Conservation (phyloP, 2,797 vertebrate genomes). For the Typhlichthys subterraneus region DNA sequence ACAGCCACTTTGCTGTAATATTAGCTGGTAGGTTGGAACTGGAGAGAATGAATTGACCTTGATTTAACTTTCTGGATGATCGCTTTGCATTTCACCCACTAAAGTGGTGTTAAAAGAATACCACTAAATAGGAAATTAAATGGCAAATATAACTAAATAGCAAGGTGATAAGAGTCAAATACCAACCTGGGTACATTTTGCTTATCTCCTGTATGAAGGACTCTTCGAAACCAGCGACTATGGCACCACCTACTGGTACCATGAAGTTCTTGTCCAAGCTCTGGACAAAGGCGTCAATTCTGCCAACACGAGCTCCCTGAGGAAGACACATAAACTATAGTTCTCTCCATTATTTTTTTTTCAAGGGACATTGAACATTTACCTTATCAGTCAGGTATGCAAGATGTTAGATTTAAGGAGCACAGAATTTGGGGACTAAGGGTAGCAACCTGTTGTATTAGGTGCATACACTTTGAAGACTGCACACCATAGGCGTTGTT, state of each 20-base stretch:
- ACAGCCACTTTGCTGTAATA: constrained; percentile 10
- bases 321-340: constrained; percentile 9
- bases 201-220: constrained; percentile 93
- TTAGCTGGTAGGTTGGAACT: not conserved
- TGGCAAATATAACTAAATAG: too few species aligned
- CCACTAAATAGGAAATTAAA: too few species aligned
- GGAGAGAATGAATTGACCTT: not conserved
- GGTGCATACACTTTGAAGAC: constrained; percentile 98
- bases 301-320: constrained; percentile 90
- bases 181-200: constrained; percentile 94
- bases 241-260: constrained; percentile 98
- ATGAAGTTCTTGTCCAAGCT: constrained; percentile 99
- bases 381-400: too few species aligned
- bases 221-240: constrained; percentile 93
- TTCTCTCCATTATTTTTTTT: not conserved
- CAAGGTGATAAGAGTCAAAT: not conserved
- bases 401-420: too few species aligned
- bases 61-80: too few species aligned
- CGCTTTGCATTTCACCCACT: not conserved
- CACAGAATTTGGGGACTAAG: not conserved
- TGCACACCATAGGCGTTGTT: constrained; percentile 98
- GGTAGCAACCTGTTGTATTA: constrained; percentile 90
- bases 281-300: constrained; percentile 96
- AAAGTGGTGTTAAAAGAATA: not conserved
- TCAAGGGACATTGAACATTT: too few species aligned